Evolutionary conservation across 1,140 invertebrate species (phyloP).

Genomic region (Drosophila insularis): DNA sequence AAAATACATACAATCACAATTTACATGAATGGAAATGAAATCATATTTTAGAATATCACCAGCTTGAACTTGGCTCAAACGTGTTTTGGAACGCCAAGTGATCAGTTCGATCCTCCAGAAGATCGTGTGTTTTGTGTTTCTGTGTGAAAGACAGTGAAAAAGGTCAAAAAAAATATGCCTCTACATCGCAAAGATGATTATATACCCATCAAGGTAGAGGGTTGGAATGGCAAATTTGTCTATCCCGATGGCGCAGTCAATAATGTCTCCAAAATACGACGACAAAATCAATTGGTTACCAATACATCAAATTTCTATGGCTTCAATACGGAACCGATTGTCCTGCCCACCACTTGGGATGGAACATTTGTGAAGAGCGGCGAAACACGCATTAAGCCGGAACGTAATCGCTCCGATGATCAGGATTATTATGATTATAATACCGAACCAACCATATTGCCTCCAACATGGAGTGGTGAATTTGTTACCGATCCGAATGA

Average conservation of each 20-base stretch:
- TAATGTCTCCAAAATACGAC: constrained; percentile 76
- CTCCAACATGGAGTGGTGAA: constrained; percentile 74
- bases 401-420: constrained; percentile 78
- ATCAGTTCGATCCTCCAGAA: constrained; percentile 20
- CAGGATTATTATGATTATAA: constrained; percentile 70
- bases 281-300: constrained; percentile 75
- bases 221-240: constrained; percentile 80
- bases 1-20: constrained; percentile 45
- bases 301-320: constrained; percentile 81
- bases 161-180: constrained; percentile 45
- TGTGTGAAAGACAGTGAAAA: neutral
- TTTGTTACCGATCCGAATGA: constrained; percentile 77
- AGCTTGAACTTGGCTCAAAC: constrained; percentile 45
- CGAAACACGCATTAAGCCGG: constrained; percentile 62
- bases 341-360: constrained; percentile 77
- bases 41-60: constrained; percentile 75
- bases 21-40: constrained; percentile 70
- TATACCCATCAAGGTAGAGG: constrained; percentile 81
- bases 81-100: constrained; percentile 54
- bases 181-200: constrained; percentile 74
- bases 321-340: constrained; percentile 66
- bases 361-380: constrained; percentile 73
- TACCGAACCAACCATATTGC: constrained; percentile 65
- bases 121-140: neutral
- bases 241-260: constrained; percentile 71